These are phyloP conservation scores for Cataglyphis livida DNA, from an alignment of 2,888 invertebrate species.

Conservation along the genomic window DNA sequence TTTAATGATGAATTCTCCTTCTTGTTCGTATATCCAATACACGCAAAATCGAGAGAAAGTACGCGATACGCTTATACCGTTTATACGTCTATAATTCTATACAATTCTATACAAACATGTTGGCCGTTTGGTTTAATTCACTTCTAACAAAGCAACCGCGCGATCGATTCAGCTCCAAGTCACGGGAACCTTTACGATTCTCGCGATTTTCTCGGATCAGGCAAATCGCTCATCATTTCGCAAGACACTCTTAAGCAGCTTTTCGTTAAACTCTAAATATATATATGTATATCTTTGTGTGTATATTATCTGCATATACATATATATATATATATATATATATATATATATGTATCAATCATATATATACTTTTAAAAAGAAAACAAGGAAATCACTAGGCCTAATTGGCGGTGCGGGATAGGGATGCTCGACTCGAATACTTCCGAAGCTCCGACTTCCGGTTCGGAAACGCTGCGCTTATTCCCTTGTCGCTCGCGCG, in stretches of 20 bases:
- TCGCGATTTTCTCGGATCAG: slow-evolving; percentile 22
- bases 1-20: background rate
- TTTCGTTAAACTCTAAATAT: slow-evolving; percentile 81
- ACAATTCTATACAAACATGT: slow-evolving; percentile 16
- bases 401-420: slow-evolving; percentile 83
- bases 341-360: slow-evolving; percentile 61
- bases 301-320: slow-evolving; percentile 75
- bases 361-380: slow-evolving; percentile 76
- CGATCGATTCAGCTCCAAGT: slow-evolving; percentile 31
- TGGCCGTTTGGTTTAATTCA: slow-evolving; percentile 52
- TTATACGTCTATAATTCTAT: background rate
- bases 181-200: slow-evolving; percentile 18
- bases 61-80: background rate
- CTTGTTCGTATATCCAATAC: background rate
- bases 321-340: slow-evolving; percentile 76
- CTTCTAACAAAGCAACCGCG: slow-evolving; percentile 48
- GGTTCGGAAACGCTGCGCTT: slow-evolving; percentile 42
- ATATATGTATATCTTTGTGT: slow-evolving; percentile 59
- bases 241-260: slow-evolving; percentile 76
- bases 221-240: slow-evolving; percentile 64
- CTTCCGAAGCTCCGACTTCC: slow-evolving; percentile 61
- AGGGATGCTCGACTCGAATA: slow-evolving; percentile 42
- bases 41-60: slow-evolving; percentile 1
- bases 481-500: slow-evolving; percentile 49
- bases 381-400: slow-evolving; percentile 83